These are phyloP conservation scores for Nomia melanderi DNA, from an alignment of 1,140 invertebrate genomes.

Conservation along the genomic window DNA sequence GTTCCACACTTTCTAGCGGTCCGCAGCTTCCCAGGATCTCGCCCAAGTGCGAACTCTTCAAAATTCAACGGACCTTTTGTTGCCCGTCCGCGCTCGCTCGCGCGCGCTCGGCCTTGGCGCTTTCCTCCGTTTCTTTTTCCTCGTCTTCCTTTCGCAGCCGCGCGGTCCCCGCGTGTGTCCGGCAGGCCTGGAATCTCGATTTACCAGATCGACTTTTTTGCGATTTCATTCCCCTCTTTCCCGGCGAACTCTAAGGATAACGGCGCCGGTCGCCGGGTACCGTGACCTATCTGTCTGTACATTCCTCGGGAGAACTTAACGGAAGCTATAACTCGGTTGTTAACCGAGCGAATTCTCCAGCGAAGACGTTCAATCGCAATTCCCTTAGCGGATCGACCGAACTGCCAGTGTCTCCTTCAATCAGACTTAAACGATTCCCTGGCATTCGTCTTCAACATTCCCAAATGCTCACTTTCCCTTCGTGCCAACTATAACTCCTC, in stretches of 20 bases:
- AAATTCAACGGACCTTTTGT: not conserved
- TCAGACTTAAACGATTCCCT: too few relatives aligned
- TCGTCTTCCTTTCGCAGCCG: not conserved
- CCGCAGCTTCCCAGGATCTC: not conserved
- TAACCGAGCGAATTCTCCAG: too few relatives aligned
- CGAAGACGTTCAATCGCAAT: too few relatives aligned
- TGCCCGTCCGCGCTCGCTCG: not conserved
- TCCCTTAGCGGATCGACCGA: too few relatives aligned
- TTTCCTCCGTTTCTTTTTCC: not conserved
- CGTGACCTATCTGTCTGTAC: not conserved
- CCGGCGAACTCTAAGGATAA: not conserved
- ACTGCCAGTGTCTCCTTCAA: too few relatives aligned
- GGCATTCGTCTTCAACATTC: too few relatives aligned
- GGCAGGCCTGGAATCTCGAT: slow-evolving; percentile 20
- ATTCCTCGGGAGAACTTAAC: too few relatives aligned
- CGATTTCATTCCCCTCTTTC: not conserved
- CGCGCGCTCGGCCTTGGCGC: not conserved
- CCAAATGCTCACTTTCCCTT: too few relatives aligned
- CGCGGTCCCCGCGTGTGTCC: slow-evolving; percentile 1
- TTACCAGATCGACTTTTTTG: slow-evolving; percentile 16
- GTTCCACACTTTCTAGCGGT: not conserved
- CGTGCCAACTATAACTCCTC: too few relatives aligned
- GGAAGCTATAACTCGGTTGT: too few relatives aligned
- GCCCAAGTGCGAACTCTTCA: slow-evolving; percentile 19
- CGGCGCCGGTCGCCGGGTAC: not conserved